Conservation (phyloP, 2,888 invertebrate species). For the Lasioglossum vierecki region DNA sequence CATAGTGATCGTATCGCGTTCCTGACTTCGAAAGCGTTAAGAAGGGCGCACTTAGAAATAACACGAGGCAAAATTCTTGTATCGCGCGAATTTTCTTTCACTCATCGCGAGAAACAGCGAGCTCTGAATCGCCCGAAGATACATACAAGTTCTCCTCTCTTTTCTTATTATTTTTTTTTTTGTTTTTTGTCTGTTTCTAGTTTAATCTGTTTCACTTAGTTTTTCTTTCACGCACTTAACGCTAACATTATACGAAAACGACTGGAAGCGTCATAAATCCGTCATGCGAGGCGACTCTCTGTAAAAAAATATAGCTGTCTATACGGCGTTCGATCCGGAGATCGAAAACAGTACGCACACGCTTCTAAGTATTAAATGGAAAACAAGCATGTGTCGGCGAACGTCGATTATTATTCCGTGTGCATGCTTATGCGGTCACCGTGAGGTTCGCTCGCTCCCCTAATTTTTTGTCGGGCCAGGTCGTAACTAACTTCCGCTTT, state of each 20-base stretch:
- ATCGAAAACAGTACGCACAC: slow-evolving; percentile 12
- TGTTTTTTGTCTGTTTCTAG: not conserved
- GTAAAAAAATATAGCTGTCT: slow-evolving; percentile 36
- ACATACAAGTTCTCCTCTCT: not conserved
- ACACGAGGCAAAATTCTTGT: not conserved
- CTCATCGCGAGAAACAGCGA: not conserved
- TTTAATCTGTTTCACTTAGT: not conserved
- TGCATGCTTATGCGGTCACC: not conserved
- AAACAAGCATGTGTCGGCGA: slow-evolving; percentile 5
- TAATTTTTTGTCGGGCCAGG: not conserved
- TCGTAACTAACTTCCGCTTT: not conserved
- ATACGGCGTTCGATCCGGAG: slow-evolving; percentile 12
- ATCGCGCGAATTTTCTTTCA: not conserved
- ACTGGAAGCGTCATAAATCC: slow-evolving; percentile 26
- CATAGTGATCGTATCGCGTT: slow-evolving; percentile 3
- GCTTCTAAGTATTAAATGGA: slow-evolving; percentile 26
- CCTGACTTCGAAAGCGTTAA: not conserved
- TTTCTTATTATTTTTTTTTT: not conserved
- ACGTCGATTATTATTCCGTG: slow-evolving; percentile 8
- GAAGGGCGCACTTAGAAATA: not conserved
- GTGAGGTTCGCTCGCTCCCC: not conserved
- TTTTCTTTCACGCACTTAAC: slow-evolving; percentile 21
- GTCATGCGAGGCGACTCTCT: slow-evolving; percentile 25
- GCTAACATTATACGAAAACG: slow-evolving; percentile 20
- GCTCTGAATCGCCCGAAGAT: not conserved